phyloP scores from a whole-genome alignment of 1,140 invertebrate species.

The Temnothorax curvispinosus region DNA sequence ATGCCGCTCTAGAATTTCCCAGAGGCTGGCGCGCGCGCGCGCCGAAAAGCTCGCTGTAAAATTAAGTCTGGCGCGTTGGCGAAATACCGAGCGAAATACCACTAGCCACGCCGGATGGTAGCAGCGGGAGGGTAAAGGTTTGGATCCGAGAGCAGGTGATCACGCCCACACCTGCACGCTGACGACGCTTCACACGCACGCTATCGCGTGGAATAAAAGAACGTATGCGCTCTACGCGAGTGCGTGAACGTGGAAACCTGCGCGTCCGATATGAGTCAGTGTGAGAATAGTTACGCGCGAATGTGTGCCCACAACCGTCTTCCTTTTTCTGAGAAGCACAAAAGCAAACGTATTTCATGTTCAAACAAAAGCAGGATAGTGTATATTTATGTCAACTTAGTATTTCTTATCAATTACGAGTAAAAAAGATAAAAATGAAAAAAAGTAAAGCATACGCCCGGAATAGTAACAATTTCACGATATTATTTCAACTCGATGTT shows the following conservation, averaged over 20 bases:
- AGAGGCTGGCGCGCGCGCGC: conserved; percentile 18
- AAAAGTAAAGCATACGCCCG: not conserved
- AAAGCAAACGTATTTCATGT: not conserved
- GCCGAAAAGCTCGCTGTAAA: conserved; percentile 64
- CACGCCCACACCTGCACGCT: conserved; percentile 77
- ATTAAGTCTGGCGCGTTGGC: conserved; percentile 67
- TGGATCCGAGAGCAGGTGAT: conserved; percentile 77
- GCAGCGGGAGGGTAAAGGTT: conserved; percentile 68
- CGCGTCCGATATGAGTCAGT: not conserved
- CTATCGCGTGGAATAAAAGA: conserved; percentile 53
- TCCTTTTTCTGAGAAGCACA: not conserved
- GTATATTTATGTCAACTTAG: not conserved
- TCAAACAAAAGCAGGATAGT: not conserved
- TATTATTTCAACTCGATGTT: not conserved
- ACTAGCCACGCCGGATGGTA: conserved; percentile 5
- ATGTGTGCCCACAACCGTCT: not conserved
- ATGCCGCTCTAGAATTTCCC: conserved; percentile 51
- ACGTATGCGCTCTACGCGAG: not conserved
- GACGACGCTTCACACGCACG: conserved; percentile 36
- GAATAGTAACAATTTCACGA: not conserved
- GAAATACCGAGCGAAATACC: conserved; percentile 67
- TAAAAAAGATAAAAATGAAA: not conserved
- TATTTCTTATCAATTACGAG: not conserved
- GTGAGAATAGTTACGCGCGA: conserved; percentile 6
- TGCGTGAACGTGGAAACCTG: not conserved